phyloP scores from a whole-genome alignment of 2,888 invertebrate genomes.

The Sturmia bella region DNA sequence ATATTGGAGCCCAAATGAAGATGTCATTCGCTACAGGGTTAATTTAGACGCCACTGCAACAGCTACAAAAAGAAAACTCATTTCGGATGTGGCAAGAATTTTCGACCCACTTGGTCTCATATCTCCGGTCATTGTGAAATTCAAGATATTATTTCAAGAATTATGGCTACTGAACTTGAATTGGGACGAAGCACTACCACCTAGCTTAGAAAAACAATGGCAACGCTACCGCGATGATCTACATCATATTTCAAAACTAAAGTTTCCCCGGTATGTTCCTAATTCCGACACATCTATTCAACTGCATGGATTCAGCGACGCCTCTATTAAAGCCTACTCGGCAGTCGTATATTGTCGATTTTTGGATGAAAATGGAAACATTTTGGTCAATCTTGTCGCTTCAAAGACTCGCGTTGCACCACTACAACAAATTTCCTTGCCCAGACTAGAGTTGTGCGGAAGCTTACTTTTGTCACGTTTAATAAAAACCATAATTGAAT shows the following conservation, averaged over 20 bases:
- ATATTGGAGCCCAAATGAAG: conserved; percentile 34
- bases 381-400: conserved; percentile 6
- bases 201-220: conserved; percentile 3
- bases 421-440: conserved; percentile 12
- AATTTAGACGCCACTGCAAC: background rate
- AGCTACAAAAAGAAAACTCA: conserved; percentile 46
- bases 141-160: conserved; percentile 66
- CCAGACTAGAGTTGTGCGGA: conserved; percentile 31
- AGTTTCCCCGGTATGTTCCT: background rate
- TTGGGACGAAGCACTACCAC: conserved; percentile 66
- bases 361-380: background rate
- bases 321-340: conserved; percentile 36
- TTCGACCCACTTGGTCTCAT: conserved; percentile 64
- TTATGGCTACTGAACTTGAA: conserved; percentile 54
- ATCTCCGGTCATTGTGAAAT: conserved; percentile 53
- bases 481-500: background rate
- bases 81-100: conserved; percentile 58
- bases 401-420: conserved; percentile 45
- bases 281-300: background rate
- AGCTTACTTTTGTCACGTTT: conserved; percentile 29
- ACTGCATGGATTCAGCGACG: conserved; percentile 50
- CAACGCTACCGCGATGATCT: conserved; percentile 10
- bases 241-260: background rate
- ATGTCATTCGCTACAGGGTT: conserved; percentile 46
- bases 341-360: conserved; percentile 29